Evolutionary conservation across 2,888 invertebrate genomes (phyloP).

Genomic region (Eledona agricola): DNA sequence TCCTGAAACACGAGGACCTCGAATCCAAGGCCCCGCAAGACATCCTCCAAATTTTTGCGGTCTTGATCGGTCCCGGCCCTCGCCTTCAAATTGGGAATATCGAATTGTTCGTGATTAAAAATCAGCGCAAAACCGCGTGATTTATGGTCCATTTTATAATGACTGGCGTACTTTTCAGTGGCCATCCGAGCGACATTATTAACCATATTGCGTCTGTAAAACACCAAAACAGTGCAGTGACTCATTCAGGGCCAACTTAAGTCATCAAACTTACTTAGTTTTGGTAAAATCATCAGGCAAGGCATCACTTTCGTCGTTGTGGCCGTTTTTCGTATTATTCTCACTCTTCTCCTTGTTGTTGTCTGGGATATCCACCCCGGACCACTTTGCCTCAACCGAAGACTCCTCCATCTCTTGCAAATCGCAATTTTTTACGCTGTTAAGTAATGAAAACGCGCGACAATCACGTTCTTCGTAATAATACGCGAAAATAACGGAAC

Average conservation of each 20-base stretch:
- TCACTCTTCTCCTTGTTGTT: conserved; percentile 32
- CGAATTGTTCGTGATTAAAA: conserved; percentile 90
- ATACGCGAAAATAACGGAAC: conserved; percentile 13
- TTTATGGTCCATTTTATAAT: conserved; percentile 88
- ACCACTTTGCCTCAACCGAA: background rate
- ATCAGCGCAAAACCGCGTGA: conserved; percentile 85
- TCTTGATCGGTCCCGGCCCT: conserved; percentile 89
- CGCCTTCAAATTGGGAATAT: conserved; percentile 73
- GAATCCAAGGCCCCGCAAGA: conserved; percentile 74
- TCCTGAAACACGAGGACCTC: conserved; percentile 77
- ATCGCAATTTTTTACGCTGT: background rate
- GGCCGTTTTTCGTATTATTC: conserved; percentile 35
- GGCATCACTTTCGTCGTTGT: conserved; percentile 22
- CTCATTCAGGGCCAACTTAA: background rate
- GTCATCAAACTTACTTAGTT: conserved; percentile 16
- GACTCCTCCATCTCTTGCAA: conserved; percentile 2
- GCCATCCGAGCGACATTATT: conserved; percentile 69
- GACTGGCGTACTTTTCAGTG: conserved; percentile 72
- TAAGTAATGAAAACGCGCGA: background rate
- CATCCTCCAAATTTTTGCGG: conserved; percentile 75
- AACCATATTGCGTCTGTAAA: conserved; percentile 55
- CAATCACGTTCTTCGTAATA: conserved; percentile 1
- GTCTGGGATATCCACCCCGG: conserved; percentile 9
- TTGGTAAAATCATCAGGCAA: conserved; percentile 43
- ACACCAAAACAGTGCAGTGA: background rate